Evolutionary conservation across 1,140 invertebrate genomes (phyloP), one percentile per base, ranked within the genome.

Genomic region (Batillaria attramentaria): DNA sequence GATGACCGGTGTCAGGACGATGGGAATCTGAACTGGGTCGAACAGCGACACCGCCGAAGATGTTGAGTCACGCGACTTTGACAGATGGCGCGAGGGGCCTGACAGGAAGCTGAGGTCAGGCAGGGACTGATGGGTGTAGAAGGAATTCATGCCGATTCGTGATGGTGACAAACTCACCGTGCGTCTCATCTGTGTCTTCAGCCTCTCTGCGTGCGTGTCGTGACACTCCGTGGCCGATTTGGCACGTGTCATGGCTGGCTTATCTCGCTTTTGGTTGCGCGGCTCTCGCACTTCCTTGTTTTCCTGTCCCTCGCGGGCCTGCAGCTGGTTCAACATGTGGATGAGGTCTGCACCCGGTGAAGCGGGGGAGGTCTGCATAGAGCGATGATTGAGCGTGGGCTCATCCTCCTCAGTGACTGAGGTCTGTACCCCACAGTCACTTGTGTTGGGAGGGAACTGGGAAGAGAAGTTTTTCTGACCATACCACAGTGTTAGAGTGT

Each of bases 401-500:
- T 37, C 35, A n/a, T 78, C 72, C 43, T 82, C 77, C 72, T 65
- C 69, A 37, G 80, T 76, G n/a, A 83, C 54, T 24, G 84, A 84
- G n/a, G 88, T 86, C 78, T 89, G 88, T 39, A 89, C 84, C 2
- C 83, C 84, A 84, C 84, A 88, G 76, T 89, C 88, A 62, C 83
- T 84, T 13, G 87, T 86, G 46, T 79, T 84, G 37, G 88, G 88
- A n/a, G 88, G 88, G 72, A 89, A 89, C 82, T 89, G 88, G 6
- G 86, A 81, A 6, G 84, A 84, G 72, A 89, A 87, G 60, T 88
- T 88, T 79, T 85, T 89, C n/a, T 87, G 88, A 18, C 88, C 88
- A 60, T 84, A 83, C 88, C 88, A 89, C 16, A 88, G 80, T 3
- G 82, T 87, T 0, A 89, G 84, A 50, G 87, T 87, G 8, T 85